Evolutionary conservation across 2,888 invertebrate species (phyloP).

Genomic region (Argyresthia goedartella): DNA sequence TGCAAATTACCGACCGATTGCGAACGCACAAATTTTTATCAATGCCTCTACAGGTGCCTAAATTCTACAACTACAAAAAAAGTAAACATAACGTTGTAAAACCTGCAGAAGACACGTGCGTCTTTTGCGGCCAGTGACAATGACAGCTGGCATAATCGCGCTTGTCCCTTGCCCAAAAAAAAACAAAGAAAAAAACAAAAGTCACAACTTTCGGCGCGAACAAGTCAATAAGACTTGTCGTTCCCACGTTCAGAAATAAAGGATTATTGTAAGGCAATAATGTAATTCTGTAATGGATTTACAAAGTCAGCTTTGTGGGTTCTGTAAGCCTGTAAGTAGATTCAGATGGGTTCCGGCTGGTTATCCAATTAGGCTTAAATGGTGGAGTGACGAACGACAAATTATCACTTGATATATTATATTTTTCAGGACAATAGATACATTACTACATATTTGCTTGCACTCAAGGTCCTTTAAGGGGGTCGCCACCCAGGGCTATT

Average conservation of each 20-base stretch:
- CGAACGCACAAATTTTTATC: constrained; percentile 20
- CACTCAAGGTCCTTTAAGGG: too few relatives aligned
- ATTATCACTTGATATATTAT: too few relatives aligned
- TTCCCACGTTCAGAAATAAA: not conserved
- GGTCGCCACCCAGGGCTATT: too few relatives aligned
- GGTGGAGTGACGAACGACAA: too few relatives aligned
- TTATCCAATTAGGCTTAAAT: not conserved
- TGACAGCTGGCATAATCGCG: constrained; percentile 46
- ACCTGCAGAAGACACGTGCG: constrained; percentile 56
- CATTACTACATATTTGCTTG: too few relatives aligned
- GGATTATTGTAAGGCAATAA: not conserved
- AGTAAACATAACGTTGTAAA: constrained; percentile 39
- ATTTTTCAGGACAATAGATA: too few relatives aligned
- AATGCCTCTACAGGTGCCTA: constrained; percentile 59
- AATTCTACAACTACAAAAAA: constrained; percentile 27
- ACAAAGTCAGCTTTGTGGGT: not conserved
- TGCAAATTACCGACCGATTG: constrained; percentile 34
- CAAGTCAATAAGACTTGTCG: not conserved
- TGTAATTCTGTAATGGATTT: not conserved
- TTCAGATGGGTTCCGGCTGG: not conserved
- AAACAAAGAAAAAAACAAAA: not conserved
- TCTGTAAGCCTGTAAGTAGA: not conserved
- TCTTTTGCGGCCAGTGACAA: constrained; percentile 61
- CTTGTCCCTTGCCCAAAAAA: constrained; percentile 14
- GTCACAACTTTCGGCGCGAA: not conserved